These are phyloP conservation scores for Amphimedon queenslandica DNA, from an alignment of 37 sponge, comb jelly and placozoan genomes.

Conservation along the genomic window DNA sequence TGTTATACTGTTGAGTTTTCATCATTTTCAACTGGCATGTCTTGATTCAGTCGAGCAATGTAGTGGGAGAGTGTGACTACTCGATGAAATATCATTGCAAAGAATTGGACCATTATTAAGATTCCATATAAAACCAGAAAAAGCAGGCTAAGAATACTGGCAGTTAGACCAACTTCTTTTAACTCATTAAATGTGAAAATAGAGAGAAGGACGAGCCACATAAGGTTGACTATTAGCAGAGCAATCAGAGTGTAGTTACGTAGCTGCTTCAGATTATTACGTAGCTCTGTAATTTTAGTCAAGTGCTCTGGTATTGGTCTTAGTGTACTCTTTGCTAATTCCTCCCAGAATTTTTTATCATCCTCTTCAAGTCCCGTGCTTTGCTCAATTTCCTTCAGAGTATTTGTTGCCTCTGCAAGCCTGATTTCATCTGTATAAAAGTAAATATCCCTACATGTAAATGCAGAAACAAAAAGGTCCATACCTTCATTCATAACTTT, in stretches of 20 bases:
- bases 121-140: conserved; percentile 50
- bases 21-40: not conserved
- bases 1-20: too few relatives aligned
- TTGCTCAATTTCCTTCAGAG: conserved; percentile 3
- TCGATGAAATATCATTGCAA: conserved; percentile 56
- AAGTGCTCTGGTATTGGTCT: conserved; percentile 32
- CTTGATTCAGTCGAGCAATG: conserved; percentile 33
- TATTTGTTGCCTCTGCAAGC: conserved; percentile 25
- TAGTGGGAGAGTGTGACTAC: conserved; percentile 57
- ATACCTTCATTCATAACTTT: not conserved
- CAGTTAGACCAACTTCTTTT: conserved; percentile 12
- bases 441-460: not conserved
- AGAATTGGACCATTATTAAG: conserved; percentile 54
- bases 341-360: conserved; percentile 47
- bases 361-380: not conserved
- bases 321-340: conserved; percentile 12
- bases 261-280: conserved; percentile 27
- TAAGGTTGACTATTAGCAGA: conserved; percentile 56
- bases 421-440: conserved; percentile 42
- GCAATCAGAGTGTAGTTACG: conserved; percentile 45
- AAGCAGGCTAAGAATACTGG: conserved; percentile 30
- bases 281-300: conserved; percentile 31
- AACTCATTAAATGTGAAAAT: conserved; percentile 28
- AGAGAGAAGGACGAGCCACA: conserved; percentile 63
- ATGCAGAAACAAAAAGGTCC: too few relatives aligned